Base-by-base conservation (phyloP, 37 sponge, comb jelly and placozoan species). In the Agelas oroides region DNA sequence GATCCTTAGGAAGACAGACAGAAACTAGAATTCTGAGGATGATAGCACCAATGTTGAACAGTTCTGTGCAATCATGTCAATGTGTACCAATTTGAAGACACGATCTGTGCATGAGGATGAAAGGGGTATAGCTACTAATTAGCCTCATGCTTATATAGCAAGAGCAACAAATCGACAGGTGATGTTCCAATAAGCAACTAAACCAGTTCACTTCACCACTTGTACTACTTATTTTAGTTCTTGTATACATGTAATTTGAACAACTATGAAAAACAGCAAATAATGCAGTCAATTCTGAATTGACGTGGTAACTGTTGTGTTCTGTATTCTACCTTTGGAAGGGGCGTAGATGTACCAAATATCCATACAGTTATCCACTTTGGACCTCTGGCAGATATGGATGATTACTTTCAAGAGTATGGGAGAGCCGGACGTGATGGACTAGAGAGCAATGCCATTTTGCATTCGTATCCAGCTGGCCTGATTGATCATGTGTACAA, bases 381-480 rank as follows among this genome's bases (percentile, higher is more conserved):
- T 8, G 46, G 46, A 46, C 46, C 46, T 12, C 46, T 8, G 3
- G 46, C 46, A 12, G 74, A 39, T 25, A 73, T 73, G 39, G 74
- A 73, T 52, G 74, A 73, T 53, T 73, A 73, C 55, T 23, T 73
- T 21, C 74, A 73, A 25, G 74, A 73, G 30, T 46, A 14, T 61
- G 62, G 62, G 25, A 23, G 25, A 5, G 62, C 25, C 3, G 62
- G 62, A 61, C 62, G 62, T 61, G 62, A 61, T 61, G 62, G 62
- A 27, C 23, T 27, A 61, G 25, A 27, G 14, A 27, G 25, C 62
- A 61, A 25, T 27, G 62, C 14, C 23, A 61, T 61, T 12, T 12
- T 61, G 62, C 30, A 67, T 31, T 18, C 30, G 69, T 33, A 67
- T 31, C 69, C 33, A 8, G 46, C 6, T 8, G 3, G 46, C 8